Evolutionary conservation across 2,113 vertebrate species (phyloP), one percentile per base, ranked within the genome.

Genomic region (Cisticola juncidis): DNA sequence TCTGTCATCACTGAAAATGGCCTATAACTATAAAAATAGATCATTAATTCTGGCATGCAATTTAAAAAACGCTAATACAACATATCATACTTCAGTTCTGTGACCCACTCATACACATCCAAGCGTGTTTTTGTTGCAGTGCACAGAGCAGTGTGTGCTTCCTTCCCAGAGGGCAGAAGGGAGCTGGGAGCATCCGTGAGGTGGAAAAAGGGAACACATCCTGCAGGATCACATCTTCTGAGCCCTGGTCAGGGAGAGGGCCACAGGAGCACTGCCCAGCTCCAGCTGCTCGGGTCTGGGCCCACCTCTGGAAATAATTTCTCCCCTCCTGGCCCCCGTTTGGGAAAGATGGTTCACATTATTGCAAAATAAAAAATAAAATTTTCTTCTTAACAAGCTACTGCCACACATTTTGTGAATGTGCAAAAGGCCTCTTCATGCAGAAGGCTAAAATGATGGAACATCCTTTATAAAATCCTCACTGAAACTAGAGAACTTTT

Each of bases 401-500:
- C 36, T 83, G 47, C 26, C 36, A 31, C 22, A 14, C 7, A 35
- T 81, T 71, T 78, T 57, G 25, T 20, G 23, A 50, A 53, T 8
- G 22, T 78, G 40, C 23, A 65, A 81, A 94, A 86, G 5, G 61
- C 29, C 61, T 60, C 64, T 79, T 38, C 42, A 31, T 48, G 22
- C 29, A 66, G 26, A 47, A 85, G 19, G 20, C 24, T 61, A 33
- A 85, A 28, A 58, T 14, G 23, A 92, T 68, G 76, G 84, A 95
- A 87, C 16, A 85, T 90, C 90, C 88, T 81, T 62, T 35, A 45
- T 24, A 82, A 94, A 94, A 95, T 47, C 56, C 48, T 38, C 42
- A 40, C 48, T 73, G 56, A 51, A 94, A 93, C 42, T 53, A 82
- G 45, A 88, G 53, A 96, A 97, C 66, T 95, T 96, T 87, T 94